These are phyloP conservation scores for Eudyptes chrysolophus DNA, from an alignment of 2,113 vertebrate species.

Conservation along the genomic window DNA sequence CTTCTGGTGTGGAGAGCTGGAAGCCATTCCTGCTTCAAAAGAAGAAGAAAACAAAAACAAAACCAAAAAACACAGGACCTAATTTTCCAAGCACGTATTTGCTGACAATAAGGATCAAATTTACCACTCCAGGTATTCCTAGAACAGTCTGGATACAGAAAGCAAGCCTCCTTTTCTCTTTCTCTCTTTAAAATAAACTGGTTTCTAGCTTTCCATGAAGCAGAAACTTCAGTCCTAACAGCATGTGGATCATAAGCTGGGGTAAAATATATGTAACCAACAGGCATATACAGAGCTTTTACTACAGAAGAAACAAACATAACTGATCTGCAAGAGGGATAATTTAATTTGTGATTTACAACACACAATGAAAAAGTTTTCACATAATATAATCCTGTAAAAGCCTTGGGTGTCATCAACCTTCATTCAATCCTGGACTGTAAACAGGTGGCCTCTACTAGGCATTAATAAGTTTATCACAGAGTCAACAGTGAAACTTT, in stretches of 20 bases:
- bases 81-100: neutral
- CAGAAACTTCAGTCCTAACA: neutral
- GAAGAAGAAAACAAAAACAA: too few species aligned
- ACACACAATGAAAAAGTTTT: neutral
- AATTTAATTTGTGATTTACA: neutral
- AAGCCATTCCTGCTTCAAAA: neutral
- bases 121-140: neutral
- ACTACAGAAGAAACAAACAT: neutral
- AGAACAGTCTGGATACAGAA: neutral
- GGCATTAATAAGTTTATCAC: neutral
- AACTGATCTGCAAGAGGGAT: neutral
- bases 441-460: neutral
- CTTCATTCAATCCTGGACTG: neutral
- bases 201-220: neutral
- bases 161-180: neutral
- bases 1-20: neutral
- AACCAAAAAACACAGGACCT: accelerated
- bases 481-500: neutral
- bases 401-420: neutral
- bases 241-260: neutral
- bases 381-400: neutral
- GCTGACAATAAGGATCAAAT: neutral
- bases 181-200: neutral
- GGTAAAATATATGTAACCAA: neutral
- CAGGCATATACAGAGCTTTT: neutral